Base-by-base conservation (phyloP, 2,797 vertebrate species). In the Acanthis flammea region DNA sequence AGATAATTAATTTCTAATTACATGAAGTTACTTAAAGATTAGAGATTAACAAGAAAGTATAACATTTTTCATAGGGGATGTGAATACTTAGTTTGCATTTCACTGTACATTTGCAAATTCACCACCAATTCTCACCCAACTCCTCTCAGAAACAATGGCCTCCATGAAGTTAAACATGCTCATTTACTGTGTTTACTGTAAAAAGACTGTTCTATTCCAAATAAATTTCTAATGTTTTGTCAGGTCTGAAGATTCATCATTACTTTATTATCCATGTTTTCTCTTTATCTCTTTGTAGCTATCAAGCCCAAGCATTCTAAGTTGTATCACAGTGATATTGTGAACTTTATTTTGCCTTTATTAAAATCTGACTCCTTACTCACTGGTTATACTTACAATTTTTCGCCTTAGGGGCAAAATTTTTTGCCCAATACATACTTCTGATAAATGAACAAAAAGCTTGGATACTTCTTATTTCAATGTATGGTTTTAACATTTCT, bases 331-430 rank as follows among this genome's bases (percentile, higher is more conserved):
- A 68, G 82, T 47, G 71, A 58, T 68, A 86, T 25, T 86, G 92
- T 51, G 66, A 97, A 90, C 72, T 86, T 92, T 53, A 85, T 93
- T 96, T 96, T 87, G 68, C 60, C 71, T 78, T 86, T 89, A 96
- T 90, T 96, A 92, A 97, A 96, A 96, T 81, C n/a, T 91, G 61
- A 54, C 51, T 90, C 72, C 41, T 70, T 66, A 24, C 16, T 95
- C 18, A 3, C 60, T 89, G 57, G 53, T 17, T 94, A 16, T 37
- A 71, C 51, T 81, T 70, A 80, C 35, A 78, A 45, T 80, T 87
- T 95, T 95, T 48, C 27, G 42, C 19, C 65, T 44, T 42, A 85
- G 50, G 27, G 82, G 45, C 44, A 86, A 94, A 61, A 78, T 65
- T 33, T 72, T 93, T 80, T 81, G 48, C n/a, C 42, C 27, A 80